Conservation (phyloP, 1,140 invertebrate genomes). For the Drosophila prosaltans region DNA sequence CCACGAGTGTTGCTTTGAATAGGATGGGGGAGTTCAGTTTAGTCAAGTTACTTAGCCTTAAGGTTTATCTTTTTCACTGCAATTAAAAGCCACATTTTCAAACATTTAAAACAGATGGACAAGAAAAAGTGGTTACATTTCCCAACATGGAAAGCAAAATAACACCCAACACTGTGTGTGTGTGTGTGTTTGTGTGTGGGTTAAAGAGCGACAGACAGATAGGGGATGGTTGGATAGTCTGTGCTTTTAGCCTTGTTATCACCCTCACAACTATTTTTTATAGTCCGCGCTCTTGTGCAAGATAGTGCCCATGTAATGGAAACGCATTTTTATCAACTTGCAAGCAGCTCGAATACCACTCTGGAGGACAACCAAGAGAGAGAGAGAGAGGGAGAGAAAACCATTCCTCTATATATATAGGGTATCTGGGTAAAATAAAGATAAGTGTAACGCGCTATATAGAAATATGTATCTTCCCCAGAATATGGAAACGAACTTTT, state of each 20-base stretch:
- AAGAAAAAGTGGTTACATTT: constrained; percentile 31
- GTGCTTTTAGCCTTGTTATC: constrained; percentile 34
- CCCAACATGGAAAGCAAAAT: not conserved
- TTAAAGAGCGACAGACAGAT: not conserved
- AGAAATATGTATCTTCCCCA: not conserved
- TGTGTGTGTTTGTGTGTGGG: too few species aligned
- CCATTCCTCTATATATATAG: not conserved
- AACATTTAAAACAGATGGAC: constrained; percentile 41
- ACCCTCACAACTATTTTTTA: constrained; percentile 35
- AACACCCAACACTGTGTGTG: not conserved
- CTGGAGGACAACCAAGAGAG: not conserved
- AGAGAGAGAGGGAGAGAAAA: too few species aligned
- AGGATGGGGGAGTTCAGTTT: not conserved
- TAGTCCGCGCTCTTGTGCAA: constrained; percentile 16
- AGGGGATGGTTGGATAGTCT: constrained; percentile 5
- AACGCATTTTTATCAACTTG: constrained; percentile 47
- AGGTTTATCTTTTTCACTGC: not conserved
- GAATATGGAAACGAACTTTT: not conserved
- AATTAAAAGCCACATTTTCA: constrained; percentile 17
- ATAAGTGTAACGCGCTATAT: not conserved
- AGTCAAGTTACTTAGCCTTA: not conserved
- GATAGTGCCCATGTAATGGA: constrained; percentile 47
- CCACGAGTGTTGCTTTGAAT: not conserved
- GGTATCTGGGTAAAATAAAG: not conserved
- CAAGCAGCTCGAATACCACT: constrained; percentile 35